Evolutionary conservation across 2,797 vertebrate species (phyloP).

Genomic region (Microctenopoma steveboyesi): DNA sequence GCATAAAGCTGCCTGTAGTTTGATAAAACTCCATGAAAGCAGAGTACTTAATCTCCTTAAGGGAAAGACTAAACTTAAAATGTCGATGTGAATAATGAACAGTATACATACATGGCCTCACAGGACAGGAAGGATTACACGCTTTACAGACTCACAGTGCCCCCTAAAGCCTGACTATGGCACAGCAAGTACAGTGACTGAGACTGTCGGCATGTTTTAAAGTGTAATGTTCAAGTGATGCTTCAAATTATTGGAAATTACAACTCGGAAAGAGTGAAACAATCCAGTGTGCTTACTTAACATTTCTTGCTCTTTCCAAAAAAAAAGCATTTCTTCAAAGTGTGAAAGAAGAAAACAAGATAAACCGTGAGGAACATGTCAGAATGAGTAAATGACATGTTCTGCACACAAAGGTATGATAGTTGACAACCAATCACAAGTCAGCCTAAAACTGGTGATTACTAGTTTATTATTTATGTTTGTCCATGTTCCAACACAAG

Average conservation of each 20-base stretch:
- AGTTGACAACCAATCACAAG: too few relatives aligned
- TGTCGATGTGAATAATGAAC: too few relatives aligned
- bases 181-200: neutral
- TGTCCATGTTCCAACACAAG: neutral
- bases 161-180: slow-evolving; percentile 3
- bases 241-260: neutral
- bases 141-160: slow-evolving; percentile 10
- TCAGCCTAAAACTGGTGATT: too few relatives aligned
- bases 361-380: too few relatives aligned
- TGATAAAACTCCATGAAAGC: neutral
- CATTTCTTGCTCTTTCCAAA: neutral
- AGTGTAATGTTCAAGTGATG: neutral
- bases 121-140: neutral
- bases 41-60: too few relatives aligned
- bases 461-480: too few relatives aligned
- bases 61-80: too few relatives aligned
- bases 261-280: too few relatives aligned
- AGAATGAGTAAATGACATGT: too few relatives aligned
- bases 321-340: neutral
- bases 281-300: neutral
- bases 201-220: neutral
- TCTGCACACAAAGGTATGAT: too few relatives aligned
- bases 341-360: neutral
- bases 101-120: neutral
- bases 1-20: neutral